Evolutionary conservation across 2,797 vertebrate genomes (phyloP).

Genomic region (Chaetophractus vellerosus): DNA sequence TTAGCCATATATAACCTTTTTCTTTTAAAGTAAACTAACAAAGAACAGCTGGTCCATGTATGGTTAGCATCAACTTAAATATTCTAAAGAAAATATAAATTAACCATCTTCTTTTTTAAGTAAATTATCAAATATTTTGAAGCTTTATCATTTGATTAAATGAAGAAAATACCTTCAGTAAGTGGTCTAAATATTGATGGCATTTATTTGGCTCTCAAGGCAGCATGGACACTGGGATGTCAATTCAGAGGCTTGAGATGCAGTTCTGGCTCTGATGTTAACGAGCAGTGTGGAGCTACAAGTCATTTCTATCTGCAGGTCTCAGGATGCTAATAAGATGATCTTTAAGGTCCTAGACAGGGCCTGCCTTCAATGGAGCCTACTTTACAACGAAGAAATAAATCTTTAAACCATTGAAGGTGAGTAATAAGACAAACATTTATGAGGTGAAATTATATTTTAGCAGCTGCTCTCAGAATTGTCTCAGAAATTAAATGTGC

Average conservation of each 20-base stretch:
- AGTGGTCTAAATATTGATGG: neutral
- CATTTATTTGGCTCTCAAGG: neutral
- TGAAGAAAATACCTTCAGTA: neutral
- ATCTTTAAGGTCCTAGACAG: neutral
- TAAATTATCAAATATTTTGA: neutral
- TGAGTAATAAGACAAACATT: neutral
- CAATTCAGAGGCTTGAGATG: neutral
- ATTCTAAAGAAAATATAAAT: neutral
- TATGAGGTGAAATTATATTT: neutral
- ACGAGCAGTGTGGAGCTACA: neutral
- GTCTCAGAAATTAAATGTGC: neutral
- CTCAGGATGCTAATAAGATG: neutral
- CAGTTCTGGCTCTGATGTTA: neutral
- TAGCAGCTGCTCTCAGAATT: neutral
- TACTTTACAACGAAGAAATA: neutral
- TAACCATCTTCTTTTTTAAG: neutral
- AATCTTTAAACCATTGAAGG: neutral
- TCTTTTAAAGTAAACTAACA: neutral
- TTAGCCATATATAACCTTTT: neutral
- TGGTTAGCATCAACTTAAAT: neutral
- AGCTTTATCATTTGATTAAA: constrained; percentile 22
- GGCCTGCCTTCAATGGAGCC: neutral
- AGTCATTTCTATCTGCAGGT: neutral
- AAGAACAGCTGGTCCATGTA: neutral
- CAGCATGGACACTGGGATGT: neutral